A percentile compares a stretch with the other conserved stretches of the same genome.
These are phyloP conservation scores for Distichodus sexfasciatus DNA, from an alignment of 2,797 vertebrate species.

Conservation along the genomic window DNA sequence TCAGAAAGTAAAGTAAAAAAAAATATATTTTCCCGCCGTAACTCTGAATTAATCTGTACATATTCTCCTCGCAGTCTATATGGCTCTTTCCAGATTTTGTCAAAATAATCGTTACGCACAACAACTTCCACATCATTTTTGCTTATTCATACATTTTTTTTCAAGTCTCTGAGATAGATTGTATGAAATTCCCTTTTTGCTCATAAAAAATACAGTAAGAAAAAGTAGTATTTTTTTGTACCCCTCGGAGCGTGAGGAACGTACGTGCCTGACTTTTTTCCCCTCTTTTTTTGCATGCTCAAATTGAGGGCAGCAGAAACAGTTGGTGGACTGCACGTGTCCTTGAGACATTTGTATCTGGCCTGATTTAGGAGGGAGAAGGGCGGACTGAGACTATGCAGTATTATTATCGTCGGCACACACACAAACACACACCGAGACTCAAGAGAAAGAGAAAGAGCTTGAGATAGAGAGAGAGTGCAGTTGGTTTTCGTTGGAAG, in stretches of 20 bases:
- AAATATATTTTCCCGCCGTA: too few species aligned
- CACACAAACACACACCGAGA: background rate
- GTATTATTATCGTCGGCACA: too few species aligned
- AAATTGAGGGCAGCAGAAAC: slow-evolving; percentile 23
- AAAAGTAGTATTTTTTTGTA: too few species aligned
- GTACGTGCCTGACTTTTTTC: background rate
- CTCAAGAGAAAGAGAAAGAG: background rate
- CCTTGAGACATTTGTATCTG: slow-evolving; percentile 44
- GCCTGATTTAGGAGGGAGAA: slow-evolving; percentile 39
- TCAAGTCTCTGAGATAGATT: slow-evolving; percentile 39
- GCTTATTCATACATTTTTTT: slow-evolving; percentile 9
- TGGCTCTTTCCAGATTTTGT: slow-evolving; percentile 38
- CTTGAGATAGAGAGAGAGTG: background rate
- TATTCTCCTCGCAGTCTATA: slow-evolving; percentile 12
- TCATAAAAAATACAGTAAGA: slow-evolving; percentile 41
- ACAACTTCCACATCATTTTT: background rate
- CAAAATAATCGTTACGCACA: background rate
- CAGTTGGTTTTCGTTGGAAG: background rate
- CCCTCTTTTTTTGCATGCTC: slow-evolving; percentile 6
- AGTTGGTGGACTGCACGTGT: slow-evolving; percentile 29
- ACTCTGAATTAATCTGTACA: slow-evolving; percentile 26
- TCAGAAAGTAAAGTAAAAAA: too few species aligned
- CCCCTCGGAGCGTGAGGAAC: too few species aligned
- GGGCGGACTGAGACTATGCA: background rate
- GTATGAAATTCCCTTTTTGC: slow-evolving; percentile 22